Base-by-base conservation (phyloP, 2,888 invertebrate species). In the Mesorhabditis spiculigera region DNA sequence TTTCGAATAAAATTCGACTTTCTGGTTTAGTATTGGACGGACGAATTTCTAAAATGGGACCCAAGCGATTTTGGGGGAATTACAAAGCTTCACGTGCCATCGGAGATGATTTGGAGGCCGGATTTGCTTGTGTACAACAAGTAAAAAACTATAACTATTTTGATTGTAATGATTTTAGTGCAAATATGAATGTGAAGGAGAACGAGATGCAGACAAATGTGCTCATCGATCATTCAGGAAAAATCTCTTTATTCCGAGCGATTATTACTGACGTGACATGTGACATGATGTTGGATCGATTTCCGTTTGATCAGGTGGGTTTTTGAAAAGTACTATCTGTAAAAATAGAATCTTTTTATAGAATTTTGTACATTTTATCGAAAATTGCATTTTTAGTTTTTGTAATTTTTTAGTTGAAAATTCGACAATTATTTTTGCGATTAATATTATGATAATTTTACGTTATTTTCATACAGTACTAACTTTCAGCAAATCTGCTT, bases 261-360 rank as follows among this genome's bases (percentile, higher is more conserved):
- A 82, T 85, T 45, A 83, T 85, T 28, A 84, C 83, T 41, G 82
- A 86, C 68, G 79, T 86, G 62, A 83, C 84, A 5, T 85, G 85
- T 69, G 75, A 79, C 65, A 75, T 85, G 44, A 78, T 83, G 70
- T 77, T 82, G 80, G 77, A 79, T 67, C 73, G 75, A 61, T 83
- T 82, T 65, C 82, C 81, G 0, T 83, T 80, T 69, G 83, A 81
- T 72, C 78, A 80, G 75, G 77, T 78, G 63, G 16, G 61, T 62
- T 13, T 50, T 44, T 43, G 58, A 4, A 10, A 13, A 58, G 66
- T 43, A 66, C 63, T 62, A 28, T 66, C 28, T 28, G 28, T 1
- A 28, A 28, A 28, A 28, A 28, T 28, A 28, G 28, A 1, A 3
- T 3, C 28, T 1, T 3, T 28, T 28, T 28, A 28, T 28, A 28